A percentile compares a stretch with the other conserved stretches of the same genome.
These are phyloP conservation scores for Tillus elongatus DNA, from an alignment of 2,888 invertebrate genomes.

Conservation along the genomic window DNA sequence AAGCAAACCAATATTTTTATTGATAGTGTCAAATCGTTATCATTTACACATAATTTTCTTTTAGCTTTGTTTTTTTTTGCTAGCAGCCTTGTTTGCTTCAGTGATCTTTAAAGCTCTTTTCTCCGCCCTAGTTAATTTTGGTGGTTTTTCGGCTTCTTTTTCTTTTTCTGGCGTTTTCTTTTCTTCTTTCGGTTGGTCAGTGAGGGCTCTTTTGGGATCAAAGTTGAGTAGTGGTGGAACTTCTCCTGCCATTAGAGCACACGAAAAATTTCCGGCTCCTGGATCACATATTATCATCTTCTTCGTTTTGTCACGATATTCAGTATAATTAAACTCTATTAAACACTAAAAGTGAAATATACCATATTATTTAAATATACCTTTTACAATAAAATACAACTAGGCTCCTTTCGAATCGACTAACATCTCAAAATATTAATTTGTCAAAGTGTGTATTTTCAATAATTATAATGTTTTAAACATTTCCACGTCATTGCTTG, in stretches of 20 bases:
- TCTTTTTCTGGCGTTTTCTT: slow-evolving; percentile 11
- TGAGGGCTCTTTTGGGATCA: slow-evolving; percentile 16
- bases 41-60: too few relatives aligned
- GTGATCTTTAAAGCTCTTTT: neutral
- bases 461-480: too few relatives aligned
- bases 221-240: slow-evolving; percentile 26
- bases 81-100: neutral
- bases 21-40: too few relatives aligned
- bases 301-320: slow-evolving; percentile 38
- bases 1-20: too few relatives aligned
- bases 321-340: slow-evolving; percentile 40
- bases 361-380: too few relatives aligned
- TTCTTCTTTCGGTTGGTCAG: slow-evolving; percentile 6
- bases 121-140: slow-evolving; percentile 13
- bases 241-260: slow-evolving; percentile 36
- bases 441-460: too few relatives aligned
- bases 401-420: too few relatives aligned
- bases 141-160: slow-evolving; percentile 14
- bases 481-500: too few relatives aligned
- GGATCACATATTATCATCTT: slow-evolving; percentile 44
- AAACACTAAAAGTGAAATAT: slow-evolving; percentile 22
- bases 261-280: slow-evolving; percentile 45
- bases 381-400: too few relatives aligned
- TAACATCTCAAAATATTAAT: too few relatives aligned
- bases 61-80: neutral